Evolutionary conservation across 2,888 invertebrate species (phyloP), one percentile per base, ranked within the genome.

Genomic region (Ametastegia equiseti): DNA sequence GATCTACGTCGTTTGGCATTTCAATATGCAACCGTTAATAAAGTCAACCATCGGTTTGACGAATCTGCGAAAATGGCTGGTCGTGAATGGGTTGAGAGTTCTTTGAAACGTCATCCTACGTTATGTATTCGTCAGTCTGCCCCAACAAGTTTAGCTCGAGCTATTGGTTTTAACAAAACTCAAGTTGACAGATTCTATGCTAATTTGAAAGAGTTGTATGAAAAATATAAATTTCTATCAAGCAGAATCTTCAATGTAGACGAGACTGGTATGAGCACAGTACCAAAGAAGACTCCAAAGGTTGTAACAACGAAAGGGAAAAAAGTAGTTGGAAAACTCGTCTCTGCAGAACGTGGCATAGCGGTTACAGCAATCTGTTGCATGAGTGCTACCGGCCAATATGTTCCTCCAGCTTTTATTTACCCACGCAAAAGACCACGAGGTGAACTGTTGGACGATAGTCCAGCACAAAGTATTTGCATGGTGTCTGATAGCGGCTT

Each of bases 381-480:
- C 75, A 85, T 88, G 83, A 87, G 83, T 84, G 88, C 87, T 54
- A 65, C 82, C 42, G 89, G 89, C 6, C 60, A 80, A 50, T 89
- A 83, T 79, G 84, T 89, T n/a, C 87, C 89, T 30, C 89, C 89
- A 36, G 82, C 85, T 9, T 80, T 90, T 39, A 88, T 89, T 65
- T 88, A 85, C 81, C 85, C 84, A 13, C 80, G 87, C 63, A 85
- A 85, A 65, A 84, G 85, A 81, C 82, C 83, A 81, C 83, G 85
- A 36, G 83, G 81, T 11, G 80, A 86, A 47, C 81, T 88, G 50
- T 63, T 87, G 33, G 83, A 87, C 73, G 85, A 85, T 57, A 87
- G 86, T 73, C 88, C 88, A 50, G 80, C 84, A 54, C 86, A 86
- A 67, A 82, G 86, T 50, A 84, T 87, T 67, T 81, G 82, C 50